Base-by-base conservation (phyloP, 2,113 vertebrate species). In the Salvelinus namaycush region DNA sequence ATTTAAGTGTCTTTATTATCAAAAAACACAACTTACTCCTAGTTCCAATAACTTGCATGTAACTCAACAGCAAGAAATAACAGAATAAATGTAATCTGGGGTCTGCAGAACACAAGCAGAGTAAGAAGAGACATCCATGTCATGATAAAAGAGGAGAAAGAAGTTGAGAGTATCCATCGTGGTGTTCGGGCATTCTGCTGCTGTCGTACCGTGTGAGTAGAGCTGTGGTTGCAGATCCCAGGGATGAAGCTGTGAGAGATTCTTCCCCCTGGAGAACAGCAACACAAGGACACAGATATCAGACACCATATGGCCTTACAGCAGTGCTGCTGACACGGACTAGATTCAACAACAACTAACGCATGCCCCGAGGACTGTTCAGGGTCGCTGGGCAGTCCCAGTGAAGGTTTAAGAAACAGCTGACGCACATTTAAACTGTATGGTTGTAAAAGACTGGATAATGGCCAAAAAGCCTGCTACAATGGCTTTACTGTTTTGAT, bases 231-330 rank as follows among this genome's bases (percentile, higher is more conserved):
- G 49, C 93, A 90, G 81, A 94, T 85, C 75, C 94, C 93, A 72
- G 92, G 92, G 77, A 94, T 93, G 82, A 94, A 93, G 86, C 89
- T 94, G 87, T 91, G 93, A 82, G 87, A 92, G 51, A 93, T 79
- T 87, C 93, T 86, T 85, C 93, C 94, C 77, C 93, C 94, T 94
- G 77, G 57, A 74, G 0, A 14, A 49, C 29, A 82, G 39, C 81
- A 24, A 75, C 68, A 83, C 48, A 84, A 78, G 65, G 77, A 87
- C 70, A 88, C 70, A 31, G 14, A 83, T 72, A 72, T 87, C 71
- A 88, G 64, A 83, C 72, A 49, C 29, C 9, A n/a, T 22, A 18
- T 9, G 54, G 7, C 20, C 44, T 73, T 22, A 27, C 6, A 62
- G 69, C 65, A 74, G 54, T 70, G 12, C 16, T 76, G 78, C 74